These are phyloP conservation scores for Drymonia ruficornis DNA, from an alignment of 2,888 invertebrate genomes.

Conservation along the genomic window DNA sequence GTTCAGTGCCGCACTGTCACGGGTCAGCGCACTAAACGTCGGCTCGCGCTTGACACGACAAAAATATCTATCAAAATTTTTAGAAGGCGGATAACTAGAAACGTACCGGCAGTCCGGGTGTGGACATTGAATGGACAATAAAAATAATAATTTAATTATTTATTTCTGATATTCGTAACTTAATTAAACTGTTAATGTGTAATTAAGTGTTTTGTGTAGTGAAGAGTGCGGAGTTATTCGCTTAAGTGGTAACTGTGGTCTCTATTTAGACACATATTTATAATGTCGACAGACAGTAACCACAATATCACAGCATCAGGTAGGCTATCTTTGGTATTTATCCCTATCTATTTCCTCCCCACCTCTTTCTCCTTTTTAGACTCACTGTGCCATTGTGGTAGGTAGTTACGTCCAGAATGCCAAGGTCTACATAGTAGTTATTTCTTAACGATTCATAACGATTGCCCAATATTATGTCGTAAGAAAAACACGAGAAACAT, in stretches of 20 bases:
- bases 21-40: neutral
- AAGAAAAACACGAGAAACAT: neutral
- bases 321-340: constrained; percentile 12
- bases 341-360: neutral
- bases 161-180: neutral
- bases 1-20: neutral
- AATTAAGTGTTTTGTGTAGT: neutral
- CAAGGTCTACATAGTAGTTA: neutral
- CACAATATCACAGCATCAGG: constrained; percentile 16
- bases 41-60: constrained; percentile 13
- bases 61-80: constrained; percentile 9
- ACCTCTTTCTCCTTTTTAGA: neutral
- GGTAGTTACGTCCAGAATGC: neutral
- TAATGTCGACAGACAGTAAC: constrained; percentile 13
- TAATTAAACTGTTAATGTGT: neutral
- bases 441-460: neutral
- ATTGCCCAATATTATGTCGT: constrained; percentile 1
- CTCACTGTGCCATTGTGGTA: neutral
- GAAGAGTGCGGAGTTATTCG: neutral
- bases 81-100: constrained; percentile 17
- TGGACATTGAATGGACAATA: neutral
- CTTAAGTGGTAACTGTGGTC: neutral
- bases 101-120: neutral
- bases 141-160: neutral
- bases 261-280: neutral